These are phyloP conservation scores for Synanthedon tipuliformis DNA, from an alignment of 2,888 invertebrate species.

Conservation along the genomic window DNA sequence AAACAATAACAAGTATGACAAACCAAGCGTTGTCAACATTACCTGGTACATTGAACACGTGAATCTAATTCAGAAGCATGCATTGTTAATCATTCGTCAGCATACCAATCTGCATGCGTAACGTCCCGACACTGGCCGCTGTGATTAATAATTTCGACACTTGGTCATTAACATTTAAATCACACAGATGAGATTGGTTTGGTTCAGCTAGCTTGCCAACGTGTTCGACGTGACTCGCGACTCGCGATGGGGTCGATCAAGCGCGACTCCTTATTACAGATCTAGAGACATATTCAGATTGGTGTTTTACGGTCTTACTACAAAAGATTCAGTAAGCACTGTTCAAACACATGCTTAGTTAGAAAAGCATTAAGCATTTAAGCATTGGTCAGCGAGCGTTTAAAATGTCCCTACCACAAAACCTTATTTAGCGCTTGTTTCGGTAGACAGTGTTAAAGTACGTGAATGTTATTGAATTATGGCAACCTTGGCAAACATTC, in stretches of 20 bases:
- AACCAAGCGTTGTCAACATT: not conserved
- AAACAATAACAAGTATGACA: no score
- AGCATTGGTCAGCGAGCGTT: no score
- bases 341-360: no score
- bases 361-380: no score
- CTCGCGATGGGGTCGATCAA: conserved; percentile 17
- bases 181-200: conserved; percentile 38
- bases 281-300: conserved; percentile 2
- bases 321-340: no score
- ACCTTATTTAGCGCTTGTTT: no score
- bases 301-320: no score
- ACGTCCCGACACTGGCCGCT: conserved; percentile 31
- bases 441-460: no score
- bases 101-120: conserved; percentile 67
- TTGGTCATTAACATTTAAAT: conserved; percentile 63
- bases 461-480: no score
- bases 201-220: conserved; percentile 4
- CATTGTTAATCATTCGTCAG: conserved; percentile 65
- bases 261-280: conserved; percentile 13
- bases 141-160: conserved; percentile 69
- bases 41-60: not conserved
- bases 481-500: no score
- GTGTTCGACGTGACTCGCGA: not conserved
- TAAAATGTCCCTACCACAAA: no score
- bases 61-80: conserved; percentile 12